Evolutionary conservation across 2,797 vertebrate species (phyloP), one percentile per base, ranked within the genome.

Genomic region (Rhabdomys pumilio): DNA sequence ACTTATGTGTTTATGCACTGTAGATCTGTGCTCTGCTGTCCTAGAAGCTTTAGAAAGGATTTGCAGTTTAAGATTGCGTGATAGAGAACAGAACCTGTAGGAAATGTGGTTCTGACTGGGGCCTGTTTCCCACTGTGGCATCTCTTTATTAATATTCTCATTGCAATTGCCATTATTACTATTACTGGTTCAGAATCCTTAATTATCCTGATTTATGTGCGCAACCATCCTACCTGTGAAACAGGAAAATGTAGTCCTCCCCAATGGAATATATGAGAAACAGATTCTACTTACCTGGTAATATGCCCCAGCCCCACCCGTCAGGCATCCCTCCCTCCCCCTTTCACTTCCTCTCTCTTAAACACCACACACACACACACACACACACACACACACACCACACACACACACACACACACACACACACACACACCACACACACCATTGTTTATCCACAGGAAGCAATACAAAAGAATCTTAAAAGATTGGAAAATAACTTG

Each of bases 1-100:
- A 84, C 80, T 91, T 12, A 80, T 91, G 95, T 97, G 93, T 98
- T 98, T 98, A 92, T 92, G 93, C 95, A 85, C 93, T 41, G 7
- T 80, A 93, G 65, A 73, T 96, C 94, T 96, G 92, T 93, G 76
- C 94, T 92, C 85, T 95, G 80, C 82, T 91, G 44, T 96, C 97
- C 98, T 92, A 92, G 96, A 96, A 96, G 96, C 89, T 84, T 96
- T 91, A 98, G 94, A 95, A 97, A 93, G 86, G 44, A 79, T 94
- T 98, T 96, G 88, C 65, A 76, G 79, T 98, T 98, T 98, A 96
- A 94, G 93, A 96, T 97, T 97, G 96, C 95, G 77, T 83, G 94
- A 95, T 96, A 91, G 96, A 95, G 93, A 98, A 96, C 41, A 76
- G 96, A 97, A 90, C 88, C 47, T 98, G 1, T 88, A 88, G 3